Evolutionary conservation across 2,797 vertebrate species (phyloP).

Genomic region (Squalus acanthias): DNA sequence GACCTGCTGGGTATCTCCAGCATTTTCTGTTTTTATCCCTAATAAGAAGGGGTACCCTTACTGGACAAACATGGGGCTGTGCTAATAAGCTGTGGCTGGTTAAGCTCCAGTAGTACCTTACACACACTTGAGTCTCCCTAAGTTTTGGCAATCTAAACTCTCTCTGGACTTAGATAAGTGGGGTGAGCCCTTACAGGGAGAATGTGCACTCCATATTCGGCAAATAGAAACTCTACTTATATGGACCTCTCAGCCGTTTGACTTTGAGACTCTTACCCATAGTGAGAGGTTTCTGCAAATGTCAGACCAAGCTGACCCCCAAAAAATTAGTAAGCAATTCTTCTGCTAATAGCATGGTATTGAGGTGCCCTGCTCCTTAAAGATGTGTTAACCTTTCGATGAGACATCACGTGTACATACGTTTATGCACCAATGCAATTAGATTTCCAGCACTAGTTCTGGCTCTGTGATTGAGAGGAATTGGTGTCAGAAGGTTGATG

Average conservation of each 20-base stretch:
- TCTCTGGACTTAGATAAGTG: background rate
- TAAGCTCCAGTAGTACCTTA: background rate
- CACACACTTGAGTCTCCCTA: background rate
- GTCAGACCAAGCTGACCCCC: background rate
- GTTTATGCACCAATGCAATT: background rate
- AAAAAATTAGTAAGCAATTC: background rate
- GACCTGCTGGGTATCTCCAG: too few relatives aligned
- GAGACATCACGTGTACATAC: background rate
- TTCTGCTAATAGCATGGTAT: background rate
- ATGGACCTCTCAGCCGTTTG: background rate
- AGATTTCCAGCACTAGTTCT: background rate
- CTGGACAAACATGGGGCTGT: background rate
- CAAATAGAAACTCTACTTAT: background rate
- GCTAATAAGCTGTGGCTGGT: background rate
- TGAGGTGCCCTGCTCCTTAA: background rate
- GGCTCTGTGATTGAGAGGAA: background rate
- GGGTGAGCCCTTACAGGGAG: background rate
- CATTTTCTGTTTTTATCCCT: too few relatives aligned
- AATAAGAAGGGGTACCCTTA: background rate
- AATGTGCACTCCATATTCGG: background rate
- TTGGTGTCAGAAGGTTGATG: conserved; percentile 12
- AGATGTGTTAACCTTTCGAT: background rate
- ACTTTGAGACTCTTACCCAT: background rate
- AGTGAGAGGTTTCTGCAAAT: background rate
- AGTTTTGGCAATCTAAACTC: background rate